Evolutionary conservation across 2,797 vertebrate species (phyloP), one percentile per base, ranked within the genome.

Genomic region (Fistularia tabacaria): DNA sequence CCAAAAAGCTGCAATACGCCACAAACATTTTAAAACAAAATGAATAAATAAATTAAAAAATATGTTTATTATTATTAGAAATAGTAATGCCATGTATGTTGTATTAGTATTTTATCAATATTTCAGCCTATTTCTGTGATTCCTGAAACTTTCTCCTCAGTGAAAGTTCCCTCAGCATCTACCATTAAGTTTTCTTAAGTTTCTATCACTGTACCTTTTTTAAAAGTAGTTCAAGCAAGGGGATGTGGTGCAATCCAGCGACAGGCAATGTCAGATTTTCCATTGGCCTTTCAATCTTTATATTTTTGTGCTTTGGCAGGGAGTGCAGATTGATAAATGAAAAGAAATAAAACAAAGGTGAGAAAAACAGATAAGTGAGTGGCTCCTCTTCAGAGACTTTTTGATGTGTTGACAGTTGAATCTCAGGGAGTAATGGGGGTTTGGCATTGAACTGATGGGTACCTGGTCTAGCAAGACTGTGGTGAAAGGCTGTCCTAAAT

Each of bases 331-430:
- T 64, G 79, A 80, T 69, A 69, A 78, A 78, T 77, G 77, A 82
- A 78, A 80, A 76, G 54, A 66, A 62, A 66, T 41, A 53, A 68
- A 80, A 85, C 69, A 80, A 81, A 83, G 80, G 74, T 80, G 69
- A 0, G 53, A 73, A 78, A 79, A 71, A 70, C 77, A 64, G 49
- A 67, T 63, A n/a, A n/a, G 57, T 54, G 71, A 73, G 56, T 54
- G 64, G 58, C 64, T 73, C 59, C 63, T 74, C 62, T 68, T 60
- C 25, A 0, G 64, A 73, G 70, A 64, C 57, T 46, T 72, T 76
- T 66, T 83, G 79, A 81, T 79, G 67, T 40, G 62, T 66, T 44
- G 80, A 76, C 79, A 71, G 73, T 67, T 79, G 71, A 80, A 77
- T 51, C 72, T 73, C 60, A 37, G 67, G 49, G 69, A 55, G 66